Conservation (phyloP, 2,888 invertebrate genomes). For the Dorcus hopei region DNA sequence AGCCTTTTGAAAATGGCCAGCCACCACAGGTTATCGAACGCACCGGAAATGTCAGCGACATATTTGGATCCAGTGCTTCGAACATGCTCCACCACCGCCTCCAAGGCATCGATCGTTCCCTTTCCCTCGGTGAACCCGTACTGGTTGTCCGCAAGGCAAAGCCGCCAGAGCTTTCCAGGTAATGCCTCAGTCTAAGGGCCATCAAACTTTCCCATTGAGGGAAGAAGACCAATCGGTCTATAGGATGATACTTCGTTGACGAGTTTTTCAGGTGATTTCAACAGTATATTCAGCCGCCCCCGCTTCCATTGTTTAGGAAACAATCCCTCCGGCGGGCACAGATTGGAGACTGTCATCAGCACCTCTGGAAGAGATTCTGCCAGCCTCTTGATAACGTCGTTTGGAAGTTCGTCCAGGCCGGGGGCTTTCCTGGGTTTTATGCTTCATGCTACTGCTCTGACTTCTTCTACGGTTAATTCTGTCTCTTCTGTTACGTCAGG, state of each 20-base stretch:
- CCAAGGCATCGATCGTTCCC: neutral
- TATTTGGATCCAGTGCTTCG: too few species aligned
- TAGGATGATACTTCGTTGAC: constrained; percentile 12
- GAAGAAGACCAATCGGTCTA: constrained; percentile 25
- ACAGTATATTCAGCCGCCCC: constrained; percentile 25
- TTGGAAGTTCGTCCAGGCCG: neutral
- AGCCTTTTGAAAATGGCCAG: too few species aligned
- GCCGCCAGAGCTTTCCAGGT: neutral
- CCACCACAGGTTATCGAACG: too few species aligned
- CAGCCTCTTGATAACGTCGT: neutral
- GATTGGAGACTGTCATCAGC: neutral
- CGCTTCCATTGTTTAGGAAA: constrained; percentile 27
- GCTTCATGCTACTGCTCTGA: too few species aligned
- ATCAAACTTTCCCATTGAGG: constrained; percentile 13
- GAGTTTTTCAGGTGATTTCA: constrained; percentile 26
- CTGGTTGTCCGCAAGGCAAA: neutral
- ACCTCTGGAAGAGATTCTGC: neutral
- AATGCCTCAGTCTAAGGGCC: constrained; percentile 5
- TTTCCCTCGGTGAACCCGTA: neutral
- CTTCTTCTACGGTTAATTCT: too few species aligned
- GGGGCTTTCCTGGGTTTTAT: neutral
- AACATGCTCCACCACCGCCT: too few species aligned
- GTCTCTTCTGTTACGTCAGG: too few species aligned
- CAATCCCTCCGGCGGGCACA: neutral
- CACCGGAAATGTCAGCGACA: too few species aligned